Conservation (phyloP, 2,888 invertebrate species). For the Linyphia triangularis region DNA sequence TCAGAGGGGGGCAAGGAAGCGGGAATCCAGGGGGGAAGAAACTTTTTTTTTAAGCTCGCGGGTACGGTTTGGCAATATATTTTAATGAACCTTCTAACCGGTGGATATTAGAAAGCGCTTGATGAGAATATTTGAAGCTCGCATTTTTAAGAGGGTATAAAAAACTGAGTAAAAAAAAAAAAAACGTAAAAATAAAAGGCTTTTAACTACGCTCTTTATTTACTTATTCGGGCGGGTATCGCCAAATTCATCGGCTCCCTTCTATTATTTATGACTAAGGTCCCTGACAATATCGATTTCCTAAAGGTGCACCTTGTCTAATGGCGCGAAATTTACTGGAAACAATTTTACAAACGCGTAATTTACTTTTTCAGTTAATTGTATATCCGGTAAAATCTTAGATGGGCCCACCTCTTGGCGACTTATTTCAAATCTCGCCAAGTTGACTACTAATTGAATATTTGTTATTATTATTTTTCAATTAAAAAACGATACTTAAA, state of each 20-base stretch:
- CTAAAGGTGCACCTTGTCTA: slow-evolving; percentile 29
- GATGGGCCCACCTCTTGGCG: no score
- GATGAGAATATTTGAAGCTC: slow-evolving; percentile 74
- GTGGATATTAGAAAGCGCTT: slow-evolving; percentile 75
- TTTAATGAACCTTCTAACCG: slow-evolving; percentile 75
- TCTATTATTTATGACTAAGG: slow-evolving; percentile 73
- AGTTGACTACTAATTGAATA: no score
- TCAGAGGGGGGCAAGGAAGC: slow-evolving; percentile 60
- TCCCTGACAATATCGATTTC: slow-evolving; percentile 68
- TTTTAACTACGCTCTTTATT: slow-evolving; percentile 75
- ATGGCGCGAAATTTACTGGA: slow-evolving; percentile 26
- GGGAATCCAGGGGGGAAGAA: slow-evolving; percentile 52
- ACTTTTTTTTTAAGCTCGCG: slow-evolving; percentile 68
- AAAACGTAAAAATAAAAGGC: slow-evolving; percentile 69
- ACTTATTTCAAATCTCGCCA: no score
- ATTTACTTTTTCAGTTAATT: neutral
- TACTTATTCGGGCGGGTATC: slow-evolving; percentile 64
- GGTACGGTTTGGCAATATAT: slow-evolving; percentile 75
- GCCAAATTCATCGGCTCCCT: slow-evolving; percentile 69
- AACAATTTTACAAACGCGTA: slow-evolving; percentile 6
- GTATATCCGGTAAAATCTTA: no score
- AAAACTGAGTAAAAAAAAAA: slow-evolving; percentile 34
- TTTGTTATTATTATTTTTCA: no score
- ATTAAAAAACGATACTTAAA: no score
- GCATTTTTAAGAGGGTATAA: slow-evolving; percentile 72